phyloP scores from a whole-genome alignment of 1,140 invertebrate genomes.

The Cyclargus thomasi region DNA sequence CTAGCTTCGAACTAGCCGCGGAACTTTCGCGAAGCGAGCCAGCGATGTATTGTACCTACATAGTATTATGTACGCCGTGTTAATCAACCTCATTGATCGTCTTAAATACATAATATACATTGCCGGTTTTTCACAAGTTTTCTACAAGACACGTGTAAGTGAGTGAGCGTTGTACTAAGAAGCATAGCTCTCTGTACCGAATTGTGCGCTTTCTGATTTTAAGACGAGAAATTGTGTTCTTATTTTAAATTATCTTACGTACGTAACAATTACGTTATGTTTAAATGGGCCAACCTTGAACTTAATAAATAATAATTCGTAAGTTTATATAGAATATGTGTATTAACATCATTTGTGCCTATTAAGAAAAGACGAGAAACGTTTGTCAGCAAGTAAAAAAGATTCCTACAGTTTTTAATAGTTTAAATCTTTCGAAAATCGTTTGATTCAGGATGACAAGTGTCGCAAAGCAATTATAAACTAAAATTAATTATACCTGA shows the following conservation, averaged over 20 bases:
- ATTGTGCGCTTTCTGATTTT: constrained; percentile 70
- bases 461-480: no score
- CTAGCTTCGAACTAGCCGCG: constrained; percentile 26
- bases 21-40: constrained; percentile 10
- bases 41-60: constrained; percentile 24
- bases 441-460: no score
- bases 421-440: no score
- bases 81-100: neutral
- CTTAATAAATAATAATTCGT: neutral
- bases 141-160: neutral
- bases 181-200: constrained; percentile 20
- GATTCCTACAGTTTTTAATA: no score
- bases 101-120: neutral
- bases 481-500: no score
- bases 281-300: constrained; percentile 9
- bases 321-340: no score
- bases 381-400: no score
- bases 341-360: no score
- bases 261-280: constrained; percentile 21
- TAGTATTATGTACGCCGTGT: neutral
- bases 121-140: neutral
- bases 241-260: constrained; percentile 64
- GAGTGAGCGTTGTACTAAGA: constrained; percentile 29
- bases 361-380: no score
- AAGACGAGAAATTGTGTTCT: constrained; percentile 62